phyloP scores from a whole-genome alignment of 2,888 invertebrate genomes.

The Therioaphis trifolii region DNA sequence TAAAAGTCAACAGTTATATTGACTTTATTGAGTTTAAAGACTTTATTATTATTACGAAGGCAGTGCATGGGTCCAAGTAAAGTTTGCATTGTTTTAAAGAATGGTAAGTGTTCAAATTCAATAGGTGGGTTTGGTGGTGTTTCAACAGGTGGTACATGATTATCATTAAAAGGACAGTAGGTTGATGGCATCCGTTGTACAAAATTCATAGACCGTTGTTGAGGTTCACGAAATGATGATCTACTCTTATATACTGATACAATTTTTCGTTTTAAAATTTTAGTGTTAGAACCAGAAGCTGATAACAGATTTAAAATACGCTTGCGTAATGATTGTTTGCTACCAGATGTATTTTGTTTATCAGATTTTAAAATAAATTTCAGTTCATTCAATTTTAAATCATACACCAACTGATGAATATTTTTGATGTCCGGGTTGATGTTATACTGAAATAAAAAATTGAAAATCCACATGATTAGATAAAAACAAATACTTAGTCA shows the following conservation, averaged over 20 bases:
- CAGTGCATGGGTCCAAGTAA: slow-evolving; percentile 45
- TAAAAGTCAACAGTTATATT: slow-evolving; percentile 38
- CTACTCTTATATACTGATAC: slow-evolving; percentile 27
- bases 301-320: slow-evolving; percentile 33
- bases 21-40: no score
- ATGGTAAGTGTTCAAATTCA: slow-evolving; percentile 41
- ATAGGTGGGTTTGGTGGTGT: not conserved
- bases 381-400: slow-evolving; percentile 28
- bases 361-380: slow-evolving; percentile 38
- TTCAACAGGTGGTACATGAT: not conserved
- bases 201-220: not conserved
- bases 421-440: no score
- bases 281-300: not conserved
- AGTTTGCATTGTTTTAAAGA: slow-evolving; percentile 14
- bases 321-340: slow-evolving; percentile 43
- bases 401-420: slow-evolving; percentile 51
- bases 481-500: no score
- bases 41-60: not conserved
- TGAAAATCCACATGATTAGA: no score
- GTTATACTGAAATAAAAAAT: no score
- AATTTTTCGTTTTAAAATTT: slow-evolving; percentile 42
- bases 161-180: not conserved
- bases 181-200: no score
- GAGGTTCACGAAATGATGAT: not conserved
- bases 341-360: slow-evolving; percentile 44